Conservation (phyloP, 1,140 invertebrate species). For the Saccostrea glomerata region DNA sequence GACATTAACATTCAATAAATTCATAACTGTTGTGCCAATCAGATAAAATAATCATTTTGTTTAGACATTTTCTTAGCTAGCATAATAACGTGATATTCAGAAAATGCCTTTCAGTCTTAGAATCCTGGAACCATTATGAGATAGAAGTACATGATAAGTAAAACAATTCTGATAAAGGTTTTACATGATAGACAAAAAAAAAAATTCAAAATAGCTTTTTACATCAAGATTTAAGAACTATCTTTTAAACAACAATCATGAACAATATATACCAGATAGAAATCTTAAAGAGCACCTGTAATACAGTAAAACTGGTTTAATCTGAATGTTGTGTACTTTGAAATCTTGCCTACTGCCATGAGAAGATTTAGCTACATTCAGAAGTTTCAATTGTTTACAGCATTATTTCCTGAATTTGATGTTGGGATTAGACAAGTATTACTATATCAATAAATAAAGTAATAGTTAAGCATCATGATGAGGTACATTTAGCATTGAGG, state of each 20-base stretch:
- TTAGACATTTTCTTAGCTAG: background rate
- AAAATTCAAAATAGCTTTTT: background rate
- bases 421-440: background rate
- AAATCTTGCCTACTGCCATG: too few species aligned
- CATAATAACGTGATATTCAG: background rate
- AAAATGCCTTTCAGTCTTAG: background rate
- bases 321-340: too few species aligned
- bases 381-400: too few species aligned
- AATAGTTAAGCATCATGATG: background rate
- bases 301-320: too few species aligned
- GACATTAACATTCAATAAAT: background rate
- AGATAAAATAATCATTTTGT: slow-evolving; percentile 19
- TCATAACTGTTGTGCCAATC: slow-evolving; percentile 1
- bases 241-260: background rate
- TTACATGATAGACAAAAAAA: background rate
- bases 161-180: background rate
- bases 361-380: too few species aligned
- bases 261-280: background rate
- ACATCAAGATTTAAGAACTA: background rate
- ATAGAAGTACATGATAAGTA: background rate
- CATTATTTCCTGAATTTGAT: too few species aligned
- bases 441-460: background rate
- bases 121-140: background rate
- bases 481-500: background rate
- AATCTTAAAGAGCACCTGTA: background rate